Evolutionary conservation across 2,888 invertebrate species (phyloP).

Genomic region (Hypomecis punctinalis): DNA sequence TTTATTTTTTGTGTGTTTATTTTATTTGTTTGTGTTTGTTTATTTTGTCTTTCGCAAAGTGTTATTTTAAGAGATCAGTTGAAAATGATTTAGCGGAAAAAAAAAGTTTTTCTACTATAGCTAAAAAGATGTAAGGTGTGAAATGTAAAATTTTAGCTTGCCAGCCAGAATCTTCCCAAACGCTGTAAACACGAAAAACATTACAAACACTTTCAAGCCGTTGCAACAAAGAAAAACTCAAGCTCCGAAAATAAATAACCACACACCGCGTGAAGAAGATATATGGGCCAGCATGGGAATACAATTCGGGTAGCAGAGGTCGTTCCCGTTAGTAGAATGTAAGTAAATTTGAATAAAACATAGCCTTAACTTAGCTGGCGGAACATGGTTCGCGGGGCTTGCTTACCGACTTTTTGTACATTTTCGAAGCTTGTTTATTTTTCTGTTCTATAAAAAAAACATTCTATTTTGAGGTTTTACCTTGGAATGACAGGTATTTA

Average conservation of each 20-base stretch:
- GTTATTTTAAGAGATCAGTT: too few relatives aligned
- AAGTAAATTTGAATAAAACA: conserved; percentile 86
- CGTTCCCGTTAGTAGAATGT: conserved; percentile 83
- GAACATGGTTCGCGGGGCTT: conserved; percentile 47
- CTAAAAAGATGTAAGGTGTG: too few relatives aligned
- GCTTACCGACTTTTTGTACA: conserved; percentile 43
- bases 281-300: conserved; percentile 82
- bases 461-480: conserved; percentile 9
- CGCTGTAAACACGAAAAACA: too few relatives aligned
- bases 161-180: too few relatives aligned
- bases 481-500: background rate
- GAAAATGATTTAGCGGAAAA: too few relatives aligned
- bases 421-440: conserved; percentile 36
- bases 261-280: conserved; percentile 80
- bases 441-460: conserved; percentile 4
- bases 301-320: conserved; percentile 80
- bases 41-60: too few relatives aligned
- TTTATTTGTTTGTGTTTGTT: too few relatives aligned
- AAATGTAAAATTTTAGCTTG: too few relatives aligned
- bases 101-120: too few relatives aligned
- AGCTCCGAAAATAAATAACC: conserved; percentile 77
- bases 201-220: conserved; percentile 28
- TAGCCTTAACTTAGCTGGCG: conserved; percentile 49
- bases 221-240: conserved; percentile 34
- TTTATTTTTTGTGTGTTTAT: too few relatives aligned